phyloP scores from a whole-genome alignment of 2,113 vertebrate species.

The Antennarius striatus region DNA sequence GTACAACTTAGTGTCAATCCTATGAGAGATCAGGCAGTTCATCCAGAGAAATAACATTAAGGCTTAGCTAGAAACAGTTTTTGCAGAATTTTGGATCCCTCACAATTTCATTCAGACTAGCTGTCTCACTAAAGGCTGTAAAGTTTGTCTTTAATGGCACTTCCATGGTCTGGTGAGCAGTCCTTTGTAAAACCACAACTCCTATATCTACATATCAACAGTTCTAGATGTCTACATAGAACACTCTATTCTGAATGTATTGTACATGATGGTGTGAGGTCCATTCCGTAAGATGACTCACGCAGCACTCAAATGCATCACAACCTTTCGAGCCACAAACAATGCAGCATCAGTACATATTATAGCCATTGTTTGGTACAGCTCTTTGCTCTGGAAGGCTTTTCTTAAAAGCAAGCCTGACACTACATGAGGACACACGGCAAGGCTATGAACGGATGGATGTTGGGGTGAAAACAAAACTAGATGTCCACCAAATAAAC shows the following conservation, averaged over 20 bases:
- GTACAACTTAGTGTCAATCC: slow-evolving; percentile 53
- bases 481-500: slow-evolving; percentile 59
- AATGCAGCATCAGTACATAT: slow-evolving; percentile 29
- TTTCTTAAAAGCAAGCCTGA: slow-evolving; percentile 36
- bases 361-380: slow-evolving; percentile 45
- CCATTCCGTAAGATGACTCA: slow-evolving; percentile 5
- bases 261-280: slow-evolving; percentile 39
- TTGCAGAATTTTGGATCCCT: slow-evolving; percentile 53
- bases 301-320: slow-evolving; percentile 1
- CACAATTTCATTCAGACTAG: slow-evolving; percentile 58
- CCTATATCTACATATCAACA: slow-evolving; percentile 72
- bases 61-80: slow-evolving; percentile 62
- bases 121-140: slow-evolving; percentile 69
- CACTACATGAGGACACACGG: slow-evolving; percentile 38
- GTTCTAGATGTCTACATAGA: slow-evolving; percentile 59
- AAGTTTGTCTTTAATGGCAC: slow-evolving; percentile 73
- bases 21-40: slow-evolving; percentile 55
- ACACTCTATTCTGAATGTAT: slow-evolving; percentile 33
- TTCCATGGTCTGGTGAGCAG: slow-evolving; percentile 69
- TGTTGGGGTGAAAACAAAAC: slow-evolving; percentile 44
- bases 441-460: slow-evolving; percentile 48
- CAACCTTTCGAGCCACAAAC: slow-evolving; percentile 4
- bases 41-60: slow-evolving; percentile 57
- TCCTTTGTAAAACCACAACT: slow-evolving; percentile 57
- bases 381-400: slow-evolving; percentile 38